Percentiles rank a stretch among this genome's conserved stretches.
Conservation (phyloP, 23 tunicate genomes). For the Oikopleura dioica region DNA sequence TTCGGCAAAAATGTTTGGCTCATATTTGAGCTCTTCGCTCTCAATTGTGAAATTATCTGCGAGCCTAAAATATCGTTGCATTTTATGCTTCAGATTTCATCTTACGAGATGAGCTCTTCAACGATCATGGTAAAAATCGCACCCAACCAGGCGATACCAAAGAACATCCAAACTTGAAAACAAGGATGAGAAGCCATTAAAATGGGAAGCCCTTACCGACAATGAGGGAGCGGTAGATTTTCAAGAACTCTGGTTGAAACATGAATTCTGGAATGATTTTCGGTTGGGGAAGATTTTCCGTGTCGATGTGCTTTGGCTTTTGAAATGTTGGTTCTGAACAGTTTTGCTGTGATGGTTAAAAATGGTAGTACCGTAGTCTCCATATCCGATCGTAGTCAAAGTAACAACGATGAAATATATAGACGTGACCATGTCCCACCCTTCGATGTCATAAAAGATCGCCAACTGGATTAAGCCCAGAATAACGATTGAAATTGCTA, state of each 20-base stretch:
- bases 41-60: too few relatives aligned
- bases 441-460: too few relatives aligned
- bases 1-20: too few relatives aligned
- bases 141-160: constrained; percentile 6
- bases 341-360: background rate
- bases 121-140: background rate
- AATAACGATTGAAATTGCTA: too few relatives aligned
- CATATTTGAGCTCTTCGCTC: too few relatives aligned
- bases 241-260: background rate
- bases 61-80: too few relatives aligned
- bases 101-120: too few relatives aligned
- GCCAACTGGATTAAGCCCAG: too few relatives aligned
- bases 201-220: too few relatives aligned
- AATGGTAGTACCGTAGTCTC: background rate
- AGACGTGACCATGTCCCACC: background rate
- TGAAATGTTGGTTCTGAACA: constrained; percentile 7
- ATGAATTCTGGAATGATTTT: background rate
- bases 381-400: background rate
- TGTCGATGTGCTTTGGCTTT: background rate
- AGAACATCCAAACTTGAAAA: background rate
- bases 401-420: background rate
- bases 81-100: too few relatives aligned
- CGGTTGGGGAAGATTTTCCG: background rate
- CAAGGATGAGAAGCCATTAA: too few relatives aligned
- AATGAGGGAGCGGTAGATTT: background rate